Percentiles rank a stretch among this genome's conserved stretches.
Evolutionary conservation across 2,888 invertebrate species (phyloP).

Genomic region (Andrena minutula): DNA sequence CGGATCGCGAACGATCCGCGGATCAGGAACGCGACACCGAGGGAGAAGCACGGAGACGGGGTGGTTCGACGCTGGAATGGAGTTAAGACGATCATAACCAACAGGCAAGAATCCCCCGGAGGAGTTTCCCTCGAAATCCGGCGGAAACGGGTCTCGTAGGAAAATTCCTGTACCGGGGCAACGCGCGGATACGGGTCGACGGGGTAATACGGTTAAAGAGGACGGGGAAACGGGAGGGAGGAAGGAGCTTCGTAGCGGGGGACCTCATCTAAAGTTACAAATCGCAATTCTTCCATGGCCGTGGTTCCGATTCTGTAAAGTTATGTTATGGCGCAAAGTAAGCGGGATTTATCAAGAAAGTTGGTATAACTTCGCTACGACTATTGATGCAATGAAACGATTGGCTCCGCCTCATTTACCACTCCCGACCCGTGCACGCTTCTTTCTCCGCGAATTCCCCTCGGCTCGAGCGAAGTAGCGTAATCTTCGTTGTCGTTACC

Average conservation of each 20-base stretch:
- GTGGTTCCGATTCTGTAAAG: constrained; percentile 84
- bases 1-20: constrained; percentile 29
- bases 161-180: constrained; percentile 70
- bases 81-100: constrained; percentile 65
- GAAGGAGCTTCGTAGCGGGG: constrained; percentile 66
- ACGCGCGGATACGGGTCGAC: constrained; percentile 64
- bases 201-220: constrained; percentile 76
- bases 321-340: constrained; percentile 85
- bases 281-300: constrained; percentile 85
- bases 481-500: constrained; percentile 58
- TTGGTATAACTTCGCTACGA: constrained; percentile 84
- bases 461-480: constrained; percentile 46
- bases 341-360: constrained; percentile 85
- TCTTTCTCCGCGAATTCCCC: constrained; percentile 58
- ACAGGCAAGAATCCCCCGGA: constrained; percentile 50
- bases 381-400: constrained; percentile 85
- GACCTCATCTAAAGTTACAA: constrained; percentile 85
- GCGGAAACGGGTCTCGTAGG: constrained; percentile 72
- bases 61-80: constrained; percentile 36
- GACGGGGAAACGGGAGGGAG: constrained; percentile 46
- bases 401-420: constrained; percentile 84
- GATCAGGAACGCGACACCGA: constrained; percentile 28
- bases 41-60: constrained; percentile 20
- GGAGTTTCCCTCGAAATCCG: constrained; percentile 70
- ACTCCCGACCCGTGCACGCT: constrained; percentile 68